phyloP scores from a whole-genome alignment of 2,113 vertebrate genomes.

The Ochotona princeps region DNA sequence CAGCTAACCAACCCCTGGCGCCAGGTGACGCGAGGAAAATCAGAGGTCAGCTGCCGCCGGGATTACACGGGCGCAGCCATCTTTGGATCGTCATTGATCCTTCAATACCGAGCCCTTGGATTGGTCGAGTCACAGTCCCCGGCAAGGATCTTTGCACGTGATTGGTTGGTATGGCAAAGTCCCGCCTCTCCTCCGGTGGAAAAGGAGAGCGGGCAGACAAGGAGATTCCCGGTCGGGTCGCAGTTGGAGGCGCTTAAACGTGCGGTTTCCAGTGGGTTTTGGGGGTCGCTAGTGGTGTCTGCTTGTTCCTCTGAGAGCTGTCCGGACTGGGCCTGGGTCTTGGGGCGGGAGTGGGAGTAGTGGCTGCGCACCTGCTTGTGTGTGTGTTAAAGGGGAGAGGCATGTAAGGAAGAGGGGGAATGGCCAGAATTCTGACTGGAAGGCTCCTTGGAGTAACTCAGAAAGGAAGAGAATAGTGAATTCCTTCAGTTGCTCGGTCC shows the following conservation, averaged over 20 bases:
- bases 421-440: not conserved
- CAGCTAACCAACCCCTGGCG: not conserved
- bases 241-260: rapidly evolving
- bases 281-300: not conserved
- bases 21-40: not conserved
- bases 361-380: not conserved
- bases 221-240: not conserved
- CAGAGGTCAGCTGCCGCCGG: not conserved
- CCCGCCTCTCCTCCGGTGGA: not conserved
- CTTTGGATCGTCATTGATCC: constrained; percentile 64
- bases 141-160: constrained; percentile 57
- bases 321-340: not conserved
- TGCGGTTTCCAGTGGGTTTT: rapidly evolving
- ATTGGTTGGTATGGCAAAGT: constrained; percentile 84
- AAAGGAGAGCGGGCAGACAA: not conserved
- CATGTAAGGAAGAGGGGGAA: not conserved
- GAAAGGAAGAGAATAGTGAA: not conserved
- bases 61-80: constrained; percentile 80
- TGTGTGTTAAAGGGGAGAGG: not conserved
- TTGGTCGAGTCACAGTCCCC: constrained; percentile 82
- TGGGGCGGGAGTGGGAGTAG: not conserved
- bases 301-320: rapidly evolving
- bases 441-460: not conserved
- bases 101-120: constrained; percentile 76
- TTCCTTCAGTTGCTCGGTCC: not conserved